phyloP scores from a whole-genome alignment of 1,140 invertebrate genomes.

The Brachionus angularis region DNA sequence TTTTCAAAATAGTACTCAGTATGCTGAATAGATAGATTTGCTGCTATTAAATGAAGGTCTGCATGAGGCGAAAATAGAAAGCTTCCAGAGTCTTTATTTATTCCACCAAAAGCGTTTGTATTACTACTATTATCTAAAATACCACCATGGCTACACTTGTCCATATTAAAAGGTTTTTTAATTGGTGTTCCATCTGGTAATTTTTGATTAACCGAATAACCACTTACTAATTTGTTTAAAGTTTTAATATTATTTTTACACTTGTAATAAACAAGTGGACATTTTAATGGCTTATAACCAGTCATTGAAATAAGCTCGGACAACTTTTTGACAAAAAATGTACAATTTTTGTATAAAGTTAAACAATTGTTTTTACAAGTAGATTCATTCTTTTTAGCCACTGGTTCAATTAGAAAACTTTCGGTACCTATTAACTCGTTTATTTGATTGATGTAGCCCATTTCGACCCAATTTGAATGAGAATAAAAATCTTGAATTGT shows the following conservation, averaged over 20 bases:
- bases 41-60: background rate
- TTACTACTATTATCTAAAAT: background rate
- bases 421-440: background rate
- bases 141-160: slow-evolving; percentile 18
- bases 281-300: too few relatives aligned
- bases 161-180: background rate
- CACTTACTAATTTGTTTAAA: slow-evolving; percentile 4
- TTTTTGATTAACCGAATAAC: background rate
- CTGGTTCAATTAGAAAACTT: background rate
- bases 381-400: background rate
- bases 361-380: background rate
- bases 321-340: too few relatives aligned
- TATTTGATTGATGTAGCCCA: background rate
- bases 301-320: too few relatives aligned
- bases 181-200: background rate
- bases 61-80: background rate
- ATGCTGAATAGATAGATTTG: background rate
- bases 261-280: too few relatives aligned
- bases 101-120: background rate
- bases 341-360: too few relatives aligned
- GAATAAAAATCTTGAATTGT: slow-evolving; percentile 41
- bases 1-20: background rate
- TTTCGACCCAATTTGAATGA: slow-evolving; percentile 42
- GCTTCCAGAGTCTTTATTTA: background rate
- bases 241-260: background rate